Evolutionary conservation across 1,140 invertebrate species (phyloP).

Genomic region (Pseudomyrmex pallidus): DNA sequence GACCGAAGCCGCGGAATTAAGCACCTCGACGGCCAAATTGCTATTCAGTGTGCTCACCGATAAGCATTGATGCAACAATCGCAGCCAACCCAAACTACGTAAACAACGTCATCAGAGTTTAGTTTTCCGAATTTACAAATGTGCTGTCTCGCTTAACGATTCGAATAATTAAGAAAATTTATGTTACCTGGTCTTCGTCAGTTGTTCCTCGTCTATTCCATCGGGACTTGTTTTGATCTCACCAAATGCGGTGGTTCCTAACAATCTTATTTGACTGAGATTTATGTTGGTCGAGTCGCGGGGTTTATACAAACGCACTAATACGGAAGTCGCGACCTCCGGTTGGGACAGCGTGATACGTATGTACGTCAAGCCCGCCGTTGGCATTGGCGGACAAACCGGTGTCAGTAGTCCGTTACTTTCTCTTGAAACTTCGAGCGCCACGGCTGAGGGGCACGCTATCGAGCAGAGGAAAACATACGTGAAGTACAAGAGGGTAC

Average conservation of each 20-base stretch:
- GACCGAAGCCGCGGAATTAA: slow-evolving; percentile 88
- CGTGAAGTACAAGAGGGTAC: no score
- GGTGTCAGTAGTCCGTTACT: slow-evolving; percentile 87
- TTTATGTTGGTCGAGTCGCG: slow-evolving; percentile 95
- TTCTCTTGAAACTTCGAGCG: slow-evolving; percentile 90
- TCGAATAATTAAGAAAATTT: not conserved
- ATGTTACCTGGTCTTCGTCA: slow-evolving; percentile 84
- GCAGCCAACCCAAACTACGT: slow-evolving; percentile 88
- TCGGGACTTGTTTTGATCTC: slow-evolving; percentile 84
- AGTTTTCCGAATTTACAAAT: slow-evolving; percentile 5
- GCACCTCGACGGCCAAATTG: slow-evolving; percentile 83
- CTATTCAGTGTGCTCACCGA: slow-evolving; percentile 85
- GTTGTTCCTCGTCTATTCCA: slow-evolving; percentile 82
- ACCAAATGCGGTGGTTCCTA: slow-evolving; percentile 92
- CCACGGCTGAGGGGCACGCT: slow-evolving; percentile 96
- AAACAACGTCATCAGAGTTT: slow-evolving; percentile 65
- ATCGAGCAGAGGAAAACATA: slow-evolving; percentile 12
- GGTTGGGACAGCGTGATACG: slow-evolving; percentile 92
- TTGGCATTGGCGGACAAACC: slow-evolving; percentile 90
- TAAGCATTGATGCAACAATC: slow-evolving; percentile 89
- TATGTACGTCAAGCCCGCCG: slow-evolving; percentile 94
- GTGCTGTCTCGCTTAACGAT: not conserved
- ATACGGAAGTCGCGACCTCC: slow-evolving; percentile 90
- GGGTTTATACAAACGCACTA: slow-evolving; percentile 91
- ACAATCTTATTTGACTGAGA: slow-evolving; percentile 93